A percentile compares a stretch with the other conserved stretches of the same genome.
These are phyloP conservation scores for Typhlichthys subterraneus DNA, from an alignment of 2,797 vertebrate species.

Conservation along the genomic window DNA sequence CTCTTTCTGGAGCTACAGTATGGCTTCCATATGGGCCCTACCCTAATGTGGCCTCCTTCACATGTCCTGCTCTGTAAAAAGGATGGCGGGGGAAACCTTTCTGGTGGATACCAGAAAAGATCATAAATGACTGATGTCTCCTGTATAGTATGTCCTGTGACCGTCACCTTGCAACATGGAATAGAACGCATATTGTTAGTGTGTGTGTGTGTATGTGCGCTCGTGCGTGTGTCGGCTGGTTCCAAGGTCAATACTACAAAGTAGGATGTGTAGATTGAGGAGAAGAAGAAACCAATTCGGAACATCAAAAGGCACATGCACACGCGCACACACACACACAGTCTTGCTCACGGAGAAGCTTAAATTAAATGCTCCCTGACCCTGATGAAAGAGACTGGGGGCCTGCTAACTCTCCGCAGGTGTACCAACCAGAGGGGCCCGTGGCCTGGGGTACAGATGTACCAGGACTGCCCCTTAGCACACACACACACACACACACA, in stretches of 20 bases:
- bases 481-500: conserved; percentile 1
- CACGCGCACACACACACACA: conserved; percentile 1
- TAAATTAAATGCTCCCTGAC: conserved; percentile 49
- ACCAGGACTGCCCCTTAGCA: conserved; percentile 26
- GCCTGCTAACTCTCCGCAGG: conserved; percentile 61
- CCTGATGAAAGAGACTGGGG: conserved; percentile 44
- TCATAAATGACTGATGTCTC: conserved; percentile 21
- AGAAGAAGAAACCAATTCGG: neutral
- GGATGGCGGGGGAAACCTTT: conserved; percentile 30
- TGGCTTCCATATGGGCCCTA: conserved; percentile 56
- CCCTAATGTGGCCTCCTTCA: conserved; percentile 30
- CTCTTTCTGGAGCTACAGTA: conserved; percentile 46
- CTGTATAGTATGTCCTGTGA: conserved; percentile 26
- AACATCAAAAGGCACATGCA: conserved; percentile 5
- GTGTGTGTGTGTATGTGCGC: neutral
- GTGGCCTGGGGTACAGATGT: conserved; percentile 23
- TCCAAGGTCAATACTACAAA: conserved; percentile 28
- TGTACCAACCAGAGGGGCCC: conserved; percentile 49
- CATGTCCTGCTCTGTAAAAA: conserved; percentile 26
- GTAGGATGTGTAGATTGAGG: neutral
- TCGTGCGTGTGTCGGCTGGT: conserved; percentile 3
- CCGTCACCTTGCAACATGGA: conserved; percentile 29
- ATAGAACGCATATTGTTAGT: neutral
- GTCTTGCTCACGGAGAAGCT: conserved; percentile 23
- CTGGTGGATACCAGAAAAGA: conserved; percentile 19